Evolutionary conservation across 2,888 invertebrate genomes (phyloP), one percentile per base, ranked within the genome.

Genomic region (Serripes groenlandicus): DNA sequence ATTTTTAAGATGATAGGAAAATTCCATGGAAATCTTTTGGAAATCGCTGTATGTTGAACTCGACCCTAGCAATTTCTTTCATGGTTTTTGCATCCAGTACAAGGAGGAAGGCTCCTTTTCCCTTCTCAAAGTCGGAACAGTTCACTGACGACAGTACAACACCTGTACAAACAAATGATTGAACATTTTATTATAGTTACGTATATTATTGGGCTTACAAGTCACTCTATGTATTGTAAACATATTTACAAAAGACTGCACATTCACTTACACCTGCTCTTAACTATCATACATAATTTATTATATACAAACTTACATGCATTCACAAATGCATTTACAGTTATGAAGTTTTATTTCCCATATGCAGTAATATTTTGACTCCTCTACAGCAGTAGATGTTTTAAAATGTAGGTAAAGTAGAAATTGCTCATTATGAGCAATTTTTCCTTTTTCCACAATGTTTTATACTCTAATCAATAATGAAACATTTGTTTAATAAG

Each of bases 61-160:
- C 80, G 9, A 96, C 97, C 81, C 98, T 96, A 0, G 97, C 97
- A 5, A 97, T 91, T 95, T 98, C 98, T 35, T 93, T 95, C 95
- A 97, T 96, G 0, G 96, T 96, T 85, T 95, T 95, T 15, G 98
- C 97, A 94, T 97, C 96, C 34, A 98, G 95, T 81, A 98, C 74
- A 9, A 89, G 42, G n/a, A 87, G 56, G 64, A 83, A 87, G 0
- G 81, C 78, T 72, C 54, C 66, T 54, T 78, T 42, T 30, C 72
- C 81, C 30, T 64, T 73, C 30, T 78, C 78, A 56, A 70, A 66
- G 11, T 78, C 78, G 3, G 64, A 56, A 49, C 62, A 78, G 60
- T 73, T 78, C 15, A 86, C 82, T 4, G 88, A 74, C 21, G 84
- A 74, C 7, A 86, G 54, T 18, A 86, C 37, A 3, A 86, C 77